Percentiles rank a stretch among this genome's conserved stretches.
Conservation (phyloP, 2,888 invertebrate genomes). For the Globia sparganii region DNA sequence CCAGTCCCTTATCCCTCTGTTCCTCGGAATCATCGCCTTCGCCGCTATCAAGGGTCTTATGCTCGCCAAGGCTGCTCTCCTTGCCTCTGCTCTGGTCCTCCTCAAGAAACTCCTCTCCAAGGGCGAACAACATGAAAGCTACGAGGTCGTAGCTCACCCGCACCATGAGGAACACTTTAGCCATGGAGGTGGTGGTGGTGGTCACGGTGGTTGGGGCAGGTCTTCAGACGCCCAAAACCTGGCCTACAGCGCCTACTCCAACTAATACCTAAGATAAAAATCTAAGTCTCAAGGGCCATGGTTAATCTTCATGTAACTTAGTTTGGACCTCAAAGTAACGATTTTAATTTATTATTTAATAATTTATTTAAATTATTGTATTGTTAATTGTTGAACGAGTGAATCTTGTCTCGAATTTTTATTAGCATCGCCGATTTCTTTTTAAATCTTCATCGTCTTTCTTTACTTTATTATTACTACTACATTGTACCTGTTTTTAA, state of each 20-base stretch:
- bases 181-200: conserved; percentile 87
- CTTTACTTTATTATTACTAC: conserved; percentile 60
- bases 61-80: conserved; percentile 95
- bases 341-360: conserved; percentile 86
- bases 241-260: conserved; percentile 93
- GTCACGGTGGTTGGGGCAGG: conserved; percentile 92
- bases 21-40: conserved; percentile 93
- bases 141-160: conserved; percentile 94
- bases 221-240: conserved; percentile 92
- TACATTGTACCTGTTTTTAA: conserved; percentile 82
- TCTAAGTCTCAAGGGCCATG: conserved; percentile 67
- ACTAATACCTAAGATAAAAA: conserved; percentile 82
- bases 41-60: conserved; percentile 96
- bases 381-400: conserved; percentile 77
- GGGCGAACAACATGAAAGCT: conserved; percentile 92
- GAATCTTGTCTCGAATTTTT: conserved; percentile 81
- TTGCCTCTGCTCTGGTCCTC: conserved; percentile 93
- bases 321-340: conserved; percentile 84
- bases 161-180: conserved; percentile 91
- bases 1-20: conserved; percentile 94
- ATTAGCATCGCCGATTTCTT: conserved; percentile 72
- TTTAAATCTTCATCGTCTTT: conserved; percentile 57
- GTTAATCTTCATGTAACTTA: conserved; percentile 76
- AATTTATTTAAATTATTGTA: conserved; percentile 86
- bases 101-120: conserved; percentile 93